Evolutionary conservation across 1,140 invertebrate genomes (phyloP), one percentile per base, ranked within the genome.

Genomic region (Leptopilina boulardi): DNA sequence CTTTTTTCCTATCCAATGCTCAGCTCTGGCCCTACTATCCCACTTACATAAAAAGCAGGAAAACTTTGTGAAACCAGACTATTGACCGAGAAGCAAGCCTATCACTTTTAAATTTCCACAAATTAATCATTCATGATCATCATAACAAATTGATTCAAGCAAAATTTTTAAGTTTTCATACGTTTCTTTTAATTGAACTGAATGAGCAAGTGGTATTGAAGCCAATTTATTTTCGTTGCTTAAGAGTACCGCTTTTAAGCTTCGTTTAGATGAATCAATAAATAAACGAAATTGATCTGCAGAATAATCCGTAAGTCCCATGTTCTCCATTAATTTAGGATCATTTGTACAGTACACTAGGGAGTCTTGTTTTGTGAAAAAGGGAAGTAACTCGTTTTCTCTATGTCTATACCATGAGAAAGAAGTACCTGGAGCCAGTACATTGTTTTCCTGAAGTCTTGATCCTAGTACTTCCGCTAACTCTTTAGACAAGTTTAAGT

Each of bases 401-500:
- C 79, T 11, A 38, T 66, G 59, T 38, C 79, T 42, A 44, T 77
- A 75, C 41, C 26, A 73, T 1, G 72, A 72, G 18, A 77, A 70
- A 42, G 59, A 54, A 41, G 73, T 74, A 13, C 38, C 30, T 26
- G 38, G 51, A 47, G 41, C 71, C 34, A 80, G 51, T 8, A 76
- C 13, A n/a, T 76, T 73, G 73, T 76, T 82, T 44, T 71, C 75
- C 59, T 77, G 83, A 74, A 88, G 77, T 51, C 85, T 76, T 44
- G 83, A 86, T n/a, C 70, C 84, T 81, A 87, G 75, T 78, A 88
- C 21, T 70, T 85, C 84, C 79, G 86, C 81, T 78, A 82, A 80
- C 83, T 76, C 59, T 82, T 86, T 87, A 54, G 85, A 80, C 71
- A 87, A 70, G 77, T 84, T 83, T 81, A 88, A 83, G 75, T 86